phyloP scores from a whole-genome alignment of 1,140 invertebrate genomes.

The Hyles vespertilio region DNA sequence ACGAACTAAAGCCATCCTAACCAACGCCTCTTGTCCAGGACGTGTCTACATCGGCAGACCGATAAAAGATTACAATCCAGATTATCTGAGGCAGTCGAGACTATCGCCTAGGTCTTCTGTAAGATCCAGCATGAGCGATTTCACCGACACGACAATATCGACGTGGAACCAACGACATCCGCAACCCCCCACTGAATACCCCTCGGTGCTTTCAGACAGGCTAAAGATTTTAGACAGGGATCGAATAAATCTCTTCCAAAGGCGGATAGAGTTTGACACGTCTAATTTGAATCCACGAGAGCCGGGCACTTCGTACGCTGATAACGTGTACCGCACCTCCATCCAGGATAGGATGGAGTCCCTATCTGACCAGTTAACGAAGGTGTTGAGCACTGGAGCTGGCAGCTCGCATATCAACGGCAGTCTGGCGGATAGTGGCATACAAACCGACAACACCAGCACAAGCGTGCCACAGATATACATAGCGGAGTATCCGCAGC shows the following conservation, averaged over 20 bases:
- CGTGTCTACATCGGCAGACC: conserved; percentile 57
- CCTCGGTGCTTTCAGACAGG: conserved; percentile 61
- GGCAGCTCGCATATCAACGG: conserved; percentile 67
- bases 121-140: conserved; percentile 67
- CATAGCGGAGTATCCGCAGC: conserved; percentile 37
- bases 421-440: conserved; percentile 63
- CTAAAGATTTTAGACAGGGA: conserved; percentile 52
- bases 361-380: conserved; percentile 58
- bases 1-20: conserved; percentile 30
- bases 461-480: conserved; percentile 65
- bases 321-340: conserved; percentile 45
- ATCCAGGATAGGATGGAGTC: conserved; percentile 56
- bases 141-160: conserved; percentile 66
- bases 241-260: conserved; percentile 40
- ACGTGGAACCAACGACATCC: conserved; percentile 61
- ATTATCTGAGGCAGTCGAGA: conserved; percentile 49
- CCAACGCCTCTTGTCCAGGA: conserved; percentile 50
- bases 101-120: conserved; percentile 64
- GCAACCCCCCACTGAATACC: conserved; percentile 45
- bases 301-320: conserved; percentile 52
- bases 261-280: conserved; percentile 60
- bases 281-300: conserved; percentile 43
- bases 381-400: conserved; percentile 58
- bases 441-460: conserved; percentile 65
- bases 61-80: conserved; percentile 68